Percentiles rank a stretch among this genome's conserved stretches.
Evolutionary conservation across 2,888 invertebrate genomes (phyloP).

Genomic region (Acleris literana): DNA sequence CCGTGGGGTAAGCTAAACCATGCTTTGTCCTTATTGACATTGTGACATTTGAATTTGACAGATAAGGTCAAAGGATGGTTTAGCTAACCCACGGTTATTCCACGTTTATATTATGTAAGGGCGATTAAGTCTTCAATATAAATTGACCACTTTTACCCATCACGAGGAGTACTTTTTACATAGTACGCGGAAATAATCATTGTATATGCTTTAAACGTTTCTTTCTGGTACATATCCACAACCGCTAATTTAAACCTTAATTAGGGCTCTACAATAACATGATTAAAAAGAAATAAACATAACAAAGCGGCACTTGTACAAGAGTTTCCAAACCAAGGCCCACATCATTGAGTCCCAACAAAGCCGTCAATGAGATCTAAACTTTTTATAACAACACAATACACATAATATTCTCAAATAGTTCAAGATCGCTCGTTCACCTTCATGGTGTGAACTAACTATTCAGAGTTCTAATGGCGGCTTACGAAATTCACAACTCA

Average conservation of each 20-base stretch:
- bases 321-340: conserved; percentile 20
- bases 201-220: too few species aligned
- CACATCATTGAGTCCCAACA: conserved; percentile 20
- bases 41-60: too few species aligned
- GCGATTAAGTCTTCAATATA: too few species aligned
- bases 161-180: too few species aligned
- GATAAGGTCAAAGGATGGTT: too few species aligned
- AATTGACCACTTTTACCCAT: too few species aligned
- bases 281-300: conserved; percentile 14
- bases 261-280: not conserved
- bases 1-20: too few species aligned
- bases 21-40: too few species aligned
- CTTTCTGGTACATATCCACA: too few species aligned
- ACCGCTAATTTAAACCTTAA: not conserved
- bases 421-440: conserved; percentile 51
- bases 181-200: too few species aligned
- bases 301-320: conserved; percentile 26
- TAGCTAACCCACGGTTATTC: too few species aligned
- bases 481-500: conserved; percentile 40
- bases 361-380: conserved; percentile 35
- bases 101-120: too few species aligned
- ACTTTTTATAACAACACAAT: conserved; percentile 28
- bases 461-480: conserved; percentile 39
- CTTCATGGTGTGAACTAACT: conserved; percentile 46
- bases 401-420: conserved; percentile 43